Evolutionary conservation across 92 coral and sea anemone genomes (phyloP), one percentile per base, ranked within the genome.

Genomic region (Meandrina meandrites): DNA sequence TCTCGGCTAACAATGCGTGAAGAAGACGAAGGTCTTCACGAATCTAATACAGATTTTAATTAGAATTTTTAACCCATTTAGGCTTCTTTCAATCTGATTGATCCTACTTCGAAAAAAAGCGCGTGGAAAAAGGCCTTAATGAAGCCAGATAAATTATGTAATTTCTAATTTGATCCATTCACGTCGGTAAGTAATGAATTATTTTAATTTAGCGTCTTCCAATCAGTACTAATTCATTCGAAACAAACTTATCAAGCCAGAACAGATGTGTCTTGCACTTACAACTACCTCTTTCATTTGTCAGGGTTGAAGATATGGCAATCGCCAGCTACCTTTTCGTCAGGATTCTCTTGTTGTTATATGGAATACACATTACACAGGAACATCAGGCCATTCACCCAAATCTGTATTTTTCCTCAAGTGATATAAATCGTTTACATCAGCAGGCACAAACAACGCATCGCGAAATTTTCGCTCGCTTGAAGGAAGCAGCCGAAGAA

Each of bases 401-500:
- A 17, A 62, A 81, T 60, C 87, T 95, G n/a, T 96, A 92, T 81
- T 96, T 92, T 86, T 76, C 92, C 45, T 69, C 75, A 7, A 71
- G 67, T 16, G 98, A 96, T 64, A 78, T 92, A 24, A 60, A n/a
- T 21, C 88, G 58, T 15, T 91, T 97, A 14, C 93, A 90, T 30
- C 84, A 85, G 31, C 88, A 89, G 58, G 90, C 97, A 8, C 35
- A 17, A 32, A 88, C 92, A 17, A 90, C 97, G 0, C 97, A 97
- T 85, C 79, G 88, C 22, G 81, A 92, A 11, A 93, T 97, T 35
- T 96, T 87, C 56, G 14, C 76, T 69, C 85, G 94, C 75, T 67
- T 97, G 16, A 7, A 50, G n/a, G 48, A 82, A 24, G 94, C 94
- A 3, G 94, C 88, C 8, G 64, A 85, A 62, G 64, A 40, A 11